Base-by-base conservation (phyloP, 2,797 vertebrate genomes). In the Bufotes viridis region DNA sequence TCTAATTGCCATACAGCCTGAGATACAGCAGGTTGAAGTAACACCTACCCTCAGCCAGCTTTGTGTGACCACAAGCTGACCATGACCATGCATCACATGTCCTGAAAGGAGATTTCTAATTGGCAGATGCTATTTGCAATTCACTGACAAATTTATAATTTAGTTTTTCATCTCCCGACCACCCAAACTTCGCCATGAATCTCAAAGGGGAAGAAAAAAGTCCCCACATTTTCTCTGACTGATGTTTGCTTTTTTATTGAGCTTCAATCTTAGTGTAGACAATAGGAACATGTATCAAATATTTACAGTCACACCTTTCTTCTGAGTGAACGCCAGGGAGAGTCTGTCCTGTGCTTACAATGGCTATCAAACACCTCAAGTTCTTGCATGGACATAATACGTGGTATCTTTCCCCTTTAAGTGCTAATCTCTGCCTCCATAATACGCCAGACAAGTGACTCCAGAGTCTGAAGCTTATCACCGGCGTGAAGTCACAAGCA, bases 401-500 rank as follows among this genome's bases (percentile, higher is more conserved):
- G 70, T 93, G 90, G 91, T 94, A 94, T 93, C 94, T 93, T 92
- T 93, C 90, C 87, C 0, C 93, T 93, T 94, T 94, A 90, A 92
- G 93, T 81, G 92, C 93, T 95, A 95, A 95, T 94, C 94, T 95
- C 93, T 94, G 93, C 94, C 92, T 95, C 94, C 94, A 95, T 95
- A 95, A 95, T 94, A 90, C 94, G 93, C 93, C 94, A 96, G 95
- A 96, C 95, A 95, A 93, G 94, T 92, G 96, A 96, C 95, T 96
- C 95, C 94, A 93, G 93, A 94, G 92, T 93, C 92, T 91, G 84
- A 78, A 14, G 86, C 92, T 96, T 97, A 96, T 97, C 96, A 81
- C 90, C 90, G 92, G 93, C 92, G 94, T 94, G 95, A 94, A 1
- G 93, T 95, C 94, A 95, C 94, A 93, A 92, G 94, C 93, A 91